phyloP scores from a whole-genome alignment of 1,140 invertebrate genomes.

The Cardiocondyla obscurior region DNA sequence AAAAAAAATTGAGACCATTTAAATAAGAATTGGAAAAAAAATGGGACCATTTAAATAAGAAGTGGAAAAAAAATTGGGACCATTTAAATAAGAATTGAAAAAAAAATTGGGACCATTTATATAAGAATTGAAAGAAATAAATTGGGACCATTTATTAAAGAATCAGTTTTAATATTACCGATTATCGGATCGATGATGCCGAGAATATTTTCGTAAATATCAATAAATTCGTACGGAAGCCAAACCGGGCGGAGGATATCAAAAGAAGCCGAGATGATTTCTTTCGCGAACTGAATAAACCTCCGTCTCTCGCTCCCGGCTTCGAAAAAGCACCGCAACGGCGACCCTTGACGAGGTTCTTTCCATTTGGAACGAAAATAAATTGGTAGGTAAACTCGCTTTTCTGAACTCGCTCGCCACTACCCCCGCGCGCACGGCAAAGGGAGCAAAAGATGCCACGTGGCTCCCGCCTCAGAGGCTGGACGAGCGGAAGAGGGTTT shows the following conservation, averaged over 20 bases:
- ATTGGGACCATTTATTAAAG: too few relatives aligned
- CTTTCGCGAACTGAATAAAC: constrained; percentile 34
- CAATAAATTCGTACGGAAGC: constrained; percentile 65
- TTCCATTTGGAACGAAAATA: constrained; percentile 68
- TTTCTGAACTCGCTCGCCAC: neutral
- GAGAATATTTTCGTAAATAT: constrained; percentile 61
- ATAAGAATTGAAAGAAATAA: too few relatives aligned
- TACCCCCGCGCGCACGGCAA: neutral
- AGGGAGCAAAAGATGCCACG: constrained; percentile 44
- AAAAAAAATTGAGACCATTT: too few relatives aligned
- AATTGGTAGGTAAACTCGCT: constrained; percentile 61
- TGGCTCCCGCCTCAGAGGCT: constrained; percentile 41
- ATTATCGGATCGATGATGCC: constrained; percentile 42
- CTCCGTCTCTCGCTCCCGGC: constrained; percentile 26
- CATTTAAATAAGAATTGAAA: too few relatives aligned
- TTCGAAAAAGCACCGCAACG: constrained; percentile 30
- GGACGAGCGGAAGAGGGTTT: constrained; percentile 65
- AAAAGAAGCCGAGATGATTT: constrained; percentile 54
- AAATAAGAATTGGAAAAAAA: too few relatives aligned
- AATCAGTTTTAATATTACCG: neutral
- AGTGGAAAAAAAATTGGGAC: too few relatives aligned
- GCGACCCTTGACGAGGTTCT: constrained; percentile 59
- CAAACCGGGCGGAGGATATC: constrained; percentile 58
- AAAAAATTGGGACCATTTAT: too few relatives aligned
- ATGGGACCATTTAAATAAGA: too few relatives aligned